Percentiles rank a stretch among this genome's conserved stretches.
These are phyloP conservation scores for Rhyacichthys aspro DNA, from an alignment of 2,797 vertebrate species.

Conservation along the genomic window DNA sequence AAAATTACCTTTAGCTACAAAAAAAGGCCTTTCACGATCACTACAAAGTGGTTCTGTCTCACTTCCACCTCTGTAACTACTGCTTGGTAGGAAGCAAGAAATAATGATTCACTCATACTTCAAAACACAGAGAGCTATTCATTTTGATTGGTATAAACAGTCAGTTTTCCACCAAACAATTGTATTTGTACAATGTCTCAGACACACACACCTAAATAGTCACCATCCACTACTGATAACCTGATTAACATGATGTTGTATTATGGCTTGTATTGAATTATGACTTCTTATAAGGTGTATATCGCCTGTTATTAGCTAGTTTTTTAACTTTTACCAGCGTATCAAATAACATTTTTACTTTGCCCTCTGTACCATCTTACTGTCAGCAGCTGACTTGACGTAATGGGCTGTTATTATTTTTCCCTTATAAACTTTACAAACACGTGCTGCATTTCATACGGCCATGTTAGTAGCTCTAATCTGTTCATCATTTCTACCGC, in stretches of 20 bases:
- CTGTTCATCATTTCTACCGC: not conserved
- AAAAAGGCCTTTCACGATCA: too few species aligned
- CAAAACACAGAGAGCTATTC: too few species aligned
- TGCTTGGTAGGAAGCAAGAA: too few species aligned
- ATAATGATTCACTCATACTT: too few species aligned
- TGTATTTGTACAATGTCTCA: too few species aligned
- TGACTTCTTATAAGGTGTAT: constrained; percentile 27
- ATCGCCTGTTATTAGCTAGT: constrained; percentile 8
- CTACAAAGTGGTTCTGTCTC: too few species aligned
- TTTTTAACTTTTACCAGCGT: constrained; percentile 7
- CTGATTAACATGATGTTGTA: not conserved
- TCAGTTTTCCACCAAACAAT: too few species aligned
- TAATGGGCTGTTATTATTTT: not conserved
- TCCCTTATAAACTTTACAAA: not conserved
- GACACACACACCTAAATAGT: too few species aligned
- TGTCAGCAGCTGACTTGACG: not conserved
- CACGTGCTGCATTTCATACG: not conserved
- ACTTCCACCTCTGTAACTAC: too few species aligned
- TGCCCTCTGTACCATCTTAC: constrained; percentile 18
- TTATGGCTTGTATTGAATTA: constrained; percentile 22
- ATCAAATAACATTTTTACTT: constrained; percentile 3
- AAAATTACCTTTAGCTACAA: too few species aligned
- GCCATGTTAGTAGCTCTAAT: constrained; percentile 8
- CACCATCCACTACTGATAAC: too few species aligned
- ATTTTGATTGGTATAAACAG: too few species aligned